Evolutionary conservation across 1,140 invertebrate genomes (phyloP).

Genomic region (Drosophila oshimai): DNA sequence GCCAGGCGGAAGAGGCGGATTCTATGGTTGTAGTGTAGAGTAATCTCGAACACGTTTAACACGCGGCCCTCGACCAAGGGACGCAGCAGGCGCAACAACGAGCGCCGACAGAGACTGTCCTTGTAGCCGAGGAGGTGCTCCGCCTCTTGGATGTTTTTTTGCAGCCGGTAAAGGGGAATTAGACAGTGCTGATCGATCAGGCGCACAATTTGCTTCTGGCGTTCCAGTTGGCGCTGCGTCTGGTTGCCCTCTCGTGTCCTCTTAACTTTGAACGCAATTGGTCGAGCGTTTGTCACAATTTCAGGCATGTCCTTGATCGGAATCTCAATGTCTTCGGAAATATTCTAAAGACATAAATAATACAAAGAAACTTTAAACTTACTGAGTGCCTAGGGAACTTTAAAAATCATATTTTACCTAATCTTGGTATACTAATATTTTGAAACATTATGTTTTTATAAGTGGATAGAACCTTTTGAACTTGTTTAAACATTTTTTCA

Average conservation of each 20-base stretch:
- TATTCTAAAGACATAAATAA: slow-evolving; percentile 7
- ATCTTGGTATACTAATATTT: no score
- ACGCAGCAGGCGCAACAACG: slow-evolving; percentile 55
- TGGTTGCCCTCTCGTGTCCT: slow-evolving; percentile 10
- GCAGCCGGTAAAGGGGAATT: slow-evolving; percentile 21
- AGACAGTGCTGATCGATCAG: slow-evolving; percentile 55
- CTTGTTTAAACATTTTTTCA: no score
- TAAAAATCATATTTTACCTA: no score
- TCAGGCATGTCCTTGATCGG: slow-evolving; percentile 43
- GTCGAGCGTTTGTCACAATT: slow-evolving; percentile 31
- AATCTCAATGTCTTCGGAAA: slow-evolving; percentile 22
- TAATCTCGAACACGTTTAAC: slow-evolving; percentile 59
- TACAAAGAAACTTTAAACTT: no score
- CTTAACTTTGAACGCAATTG: slow-evolving; percentile 19
- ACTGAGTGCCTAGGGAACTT: no score
- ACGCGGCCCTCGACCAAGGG: slow-evolving; percentile 34
- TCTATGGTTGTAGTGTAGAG: slow-evolving; percentile 38
- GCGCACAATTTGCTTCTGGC: slow-evolving; percentile 43
- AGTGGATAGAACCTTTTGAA: no score
- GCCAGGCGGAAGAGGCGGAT: slow-evolving; percentile 59
- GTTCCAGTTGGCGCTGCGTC: slow-evolving; percentile 32
- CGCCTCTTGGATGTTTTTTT: slow-evolving; percentile 13
- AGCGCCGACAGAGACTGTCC: slow-evolving; percentile 64
- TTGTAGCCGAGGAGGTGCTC: slow-evolving; percentile 35
- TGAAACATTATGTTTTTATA: no score